These are phyloP conservation scores for Poeciliopsis retropinna DNA, from an alignment of 2,113 vertebrate species.

Conservation along the genomic window DNA sequence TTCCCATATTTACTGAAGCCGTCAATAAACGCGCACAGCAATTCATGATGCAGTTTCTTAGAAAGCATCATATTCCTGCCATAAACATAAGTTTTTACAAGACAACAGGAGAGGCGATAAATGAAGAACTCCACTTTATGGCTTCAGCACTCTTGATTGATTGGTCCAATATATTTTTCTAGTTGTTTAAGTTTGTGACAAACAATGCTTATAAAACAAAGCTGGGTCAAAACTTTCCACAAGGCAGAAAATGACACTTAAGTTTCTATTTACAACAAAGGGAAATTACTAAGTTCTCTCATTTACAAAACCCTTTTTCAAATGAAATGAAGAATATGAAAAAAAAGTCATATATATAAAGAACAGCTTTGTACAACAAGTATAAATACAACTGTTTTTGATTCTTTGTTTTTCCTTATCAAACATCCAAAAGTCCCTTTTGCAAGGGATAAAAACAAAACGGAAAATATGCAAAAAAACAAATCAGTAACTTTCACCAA, in stretches of 20 bases:
- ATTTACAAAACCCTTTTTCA: neutral
- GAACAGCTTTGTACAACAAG: too few relatives aligned
- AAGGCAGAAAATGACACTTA: constrained; percentile 9
- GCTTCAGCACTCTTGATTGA: constrained; percentile 46
- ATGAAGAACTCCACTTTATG: constrained; percentile 40
- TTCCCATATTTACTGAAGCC: too few relatives aligned
- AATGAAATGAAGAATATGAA: too few relatives aligned
- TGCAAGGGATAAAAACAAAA: too few relatives aligned
- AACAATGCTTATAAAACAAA: constrained; percentile 35
- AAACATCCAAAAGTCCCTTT: too few relatives aligned
- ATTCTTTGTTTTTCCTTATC: too few relatives aligned
- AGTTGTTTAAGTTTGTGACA: constrained; percentile 34
- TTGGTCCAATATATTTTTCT: constrained; percentile 41
- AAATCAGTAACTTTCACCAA: too few relatives aligned
- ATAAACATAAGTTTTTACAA: neutral
- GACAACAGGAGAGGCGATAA: constrained; percentile 39
- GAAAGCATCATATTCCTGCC: constrained; percentile 1
- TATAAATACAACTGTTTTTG: too few relatives aligned
- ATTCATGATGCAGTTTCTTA: too few relatives aligned
- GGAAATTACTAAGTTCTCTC: neutral
- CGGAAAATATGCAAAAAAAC: too few relatives aligned
- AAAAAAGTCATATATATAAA: too few relatives aligned
- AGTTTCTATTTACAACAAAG: neutral
- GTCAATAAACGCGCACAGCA: too few relatives aligned
- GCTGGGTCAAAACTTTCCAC: constrained; percentile 25